Base-by-base conservation (phyloP, 2,797 vertebrate genomes). In the Rhinogobio ventralis region DNA sequence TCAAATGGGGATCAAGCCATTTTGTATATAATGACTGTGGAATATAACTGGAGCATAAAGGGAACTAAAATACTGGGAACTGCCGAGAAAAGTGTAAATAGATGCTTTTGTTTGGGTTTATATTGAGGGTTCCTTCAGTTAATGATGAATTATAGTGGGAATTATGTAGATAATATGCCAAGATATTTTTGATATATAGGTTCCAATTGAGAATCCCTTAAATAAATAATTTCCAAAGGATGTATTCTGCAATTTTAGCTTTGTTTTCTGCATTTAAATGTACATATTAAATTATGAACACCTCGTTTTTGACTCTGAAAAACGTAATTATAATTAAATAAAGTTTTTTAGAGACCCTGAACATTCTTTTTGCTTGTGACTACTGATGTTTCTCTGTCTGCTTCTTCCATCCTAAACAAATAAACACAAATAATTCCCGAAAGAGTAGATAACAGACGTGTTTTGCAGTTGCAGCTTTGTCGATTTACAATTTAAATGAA, bases 231-330 rank as follows among this genome's bases (percentile, higher is more conserved):
- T 68, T 46, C 64, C 23, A 80, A 68, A 53, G 30, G 8, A 68
- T 69, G 39, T 46, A n/a, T 73, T 72, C 68, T 79, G 60, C 55
- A 23, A 46, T n/a, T 53, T 66, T 49, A 33, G 17, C 53, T 36
- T 55, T 60, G 10, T 53, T 73, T 68, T 80, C 19, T 28, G 20
- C 78, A 87, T 95, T 94, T 95, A 91, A 93, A 94, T 96, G 94
- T 95, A 95, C 94, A 95, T 96, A 95, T 93, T 96, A 96, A 96
- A 91, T 96, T 95, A 95, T 95, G 92, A 91, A 89, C 30, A 62
- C 19, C 51, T 60, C 0, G 7, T 28, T 78, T 36, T 76, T n/a
- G 33, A 77, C 20, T 73, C 2, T 62, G 55, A 49, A 46, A 81
- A 62, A 46, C 5, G 0, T 19, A 13, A 62, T 42, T 64, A 66